These are phyloP conservation scores for Pogonognathellus flavescens DNA, from an alignment of 1,140 invertebrate species.

Conservation along the genomic window DNA sequence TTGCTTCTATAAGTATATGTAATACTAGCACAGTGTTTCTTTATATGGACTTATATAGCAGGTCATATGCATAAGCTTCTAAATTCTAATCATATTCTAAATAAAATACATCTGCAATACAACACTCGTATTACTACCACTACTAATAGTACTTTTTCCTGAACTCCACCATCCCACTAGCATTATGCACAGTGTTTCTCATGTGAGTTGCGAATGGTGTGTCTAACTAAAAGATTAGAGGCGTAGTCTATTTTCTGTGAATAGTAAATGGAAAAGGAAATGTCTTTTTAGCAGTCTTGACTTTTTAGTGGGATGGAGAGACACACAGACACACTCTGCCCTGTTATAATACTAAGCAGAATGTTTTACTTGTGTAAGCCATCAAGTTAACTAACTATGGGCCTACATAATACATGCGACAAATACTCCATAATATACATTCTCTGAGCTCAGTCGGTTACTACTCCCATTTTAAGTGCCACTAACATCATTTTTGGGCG, in stretches of 20 bases:
- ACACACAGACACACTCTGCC: too few relatives aligned
- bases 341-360: too few relatives aligned
- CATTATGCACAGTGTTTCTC: background rate
- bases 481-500: too few relatives aligned
- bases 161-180: background rate
- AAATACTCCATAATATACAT: too few relatives aligned
- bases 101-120: background rate
- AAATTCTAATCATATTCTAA: background rate
- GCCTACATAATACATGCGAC: too few relatives aligned
- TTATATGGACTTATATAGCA: too few relatives aligned
- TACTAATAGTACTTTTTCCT: background rate
- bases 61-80: background rate
- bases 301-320: background rate
- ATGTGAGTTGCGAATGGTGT: background rate
- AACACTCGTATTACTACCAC: background rate
- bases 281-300: constrained; percentile 14
- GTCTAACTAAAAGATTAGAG: constrained; percentile 14
- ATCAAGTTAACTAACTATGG: too few relatives aligned
- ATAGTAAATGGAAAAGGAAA: constrained; percentile 39
- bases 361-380: too few relatives aligned
- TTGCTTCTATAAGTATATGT: too few relatives aligned
- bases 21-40: too few relatives aligned
- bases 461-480: too few relatives aligned
- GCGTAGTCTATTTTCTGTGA: constrained; percentile 18
- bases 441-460: too few relatives aligned